Conservation (phyloP, 2,113 vertebrate species). For the Cyrtonyx montezumae region DNA sequence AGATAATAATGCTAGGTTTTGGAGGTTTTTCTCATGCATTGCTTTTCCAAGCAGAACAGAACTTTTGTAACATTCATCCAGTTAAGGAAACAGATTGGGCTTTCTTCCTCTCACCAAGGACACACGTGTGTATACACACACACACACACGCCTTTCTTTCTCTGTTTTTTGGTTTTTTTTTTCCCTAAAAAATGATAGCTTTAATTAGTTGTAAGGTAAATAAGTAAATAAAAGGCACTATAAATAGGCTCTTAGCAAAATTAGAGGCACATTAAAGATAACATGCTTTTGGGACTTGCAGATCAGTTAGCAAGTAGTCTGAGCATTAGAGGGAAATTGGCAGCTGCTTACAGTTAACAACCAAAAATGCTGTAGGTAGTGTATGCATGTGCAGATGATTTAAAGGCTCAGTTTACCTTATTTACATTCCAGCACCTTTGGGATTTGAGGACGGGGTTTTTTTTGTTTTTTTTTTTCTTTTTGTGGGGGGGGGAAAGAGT, state of each 20-base stretch:
- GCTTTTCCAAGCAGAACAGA: constrained; percentile 56
- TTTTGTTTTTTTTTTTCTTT: neutral
- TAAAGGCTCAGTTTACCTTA: constrained; percentile 40
- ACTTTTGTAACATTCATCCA: constrained; percentile 37
- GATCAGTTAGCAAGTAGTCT: constrained; percentile 64
- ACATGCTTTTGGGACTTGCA: constrained; percentile 69
- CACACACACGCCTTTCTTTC: neutral
- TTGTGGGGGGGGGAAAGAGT: neutral
- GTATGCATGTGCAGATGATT: constrained; percentile 44
- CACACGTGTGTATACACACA: neutral
- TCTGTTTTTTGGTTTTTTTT: neutral
- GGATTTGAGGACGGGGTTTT: neutral
- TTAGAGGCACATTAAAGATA: constrained; percentile 74
- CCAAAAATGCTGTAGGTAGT: constrained; percentile 64
- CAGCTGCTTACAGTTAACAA: constrained; percentile 71
- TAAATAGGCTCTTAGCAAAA: constrained; percentile 75
- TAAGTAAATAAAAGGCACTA: constrained; percentile 61
- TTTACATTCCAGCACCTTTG: constrained; percentile 45
- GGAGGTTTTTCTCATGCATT: constrained; percentile 59
- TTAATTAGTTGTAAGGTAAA: constrained; percentile 71
- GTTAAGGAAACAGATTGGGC: neutral
- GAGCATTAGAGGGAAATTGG: constrained; percentile 55
- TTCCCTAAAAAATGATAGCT: neutral
- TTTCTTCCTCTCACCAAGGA: constrained; percentile 9
- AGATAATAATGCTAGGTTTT: constrained; percentile 65